These are phyloP conservation scores for Trissolcus japonicus DNA, from an alignment of 2,888 invertebrate species.

Conservation along the genomic window DNA sequence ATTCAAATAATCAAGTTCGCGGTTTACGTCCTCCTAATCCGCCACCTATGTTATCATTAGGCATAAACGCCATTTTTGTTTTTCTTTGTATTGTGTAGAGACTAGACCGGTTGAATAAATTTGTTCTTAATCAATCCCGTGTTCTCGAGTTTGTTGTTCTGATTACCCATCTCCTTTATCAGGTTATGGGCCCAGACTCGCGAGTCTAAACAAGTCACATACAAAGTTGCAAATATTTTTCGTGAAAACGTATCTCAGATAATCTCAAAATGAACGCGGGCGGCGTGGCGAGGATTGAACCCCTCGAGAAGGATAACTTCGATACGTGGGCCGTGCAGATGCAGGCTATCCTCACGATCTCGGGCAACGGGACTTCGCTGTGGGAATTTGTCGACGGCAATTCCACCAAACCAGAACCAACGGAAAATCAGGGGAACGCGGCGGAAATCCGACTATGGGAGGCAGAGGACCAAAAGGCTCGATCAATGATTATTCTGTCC, in stretches of 20 bases:
- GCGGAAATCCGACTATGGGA: background rate
- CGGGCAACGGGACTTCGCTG: no score
- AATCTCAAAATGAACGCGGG: conserved; percentile 1
- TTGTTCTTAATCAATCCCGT: background rate
- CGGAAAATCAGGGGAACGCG: background rate
- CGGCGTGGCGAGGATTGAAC: conserved; percentile 6
- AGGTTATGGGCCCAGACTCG: conserved; percentile 14
- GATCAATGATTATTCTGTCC: background rate
- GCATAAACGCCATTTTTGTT: background rate
- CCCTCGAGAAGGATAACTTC: conserved; percentile 2
- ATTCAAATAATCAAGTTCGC: no score
- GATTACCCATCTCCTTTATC: background rate
- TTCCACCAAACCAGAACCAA: conserved; percentile 6
- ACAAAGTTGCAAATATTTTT: background rate
- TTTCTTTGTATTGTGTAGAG: no score
- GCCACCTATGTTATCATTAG: background rate
- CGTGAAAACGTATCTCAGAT: background rate
- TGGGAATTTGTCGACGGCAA: conserved; percentile 3
- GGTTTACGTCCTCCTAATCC: no score
- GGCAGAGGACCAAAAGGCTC: conserved; percentile 2
- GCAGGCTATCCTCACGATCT: conserved; percentile 7
- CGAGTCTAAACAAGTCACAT: background rate
- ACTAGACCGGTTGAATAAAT: background rate
- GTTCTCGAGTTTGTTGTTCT: background rate
- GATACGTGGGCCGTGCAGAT: conserved; percentile 16